Evolutionary conservation across 1,140 invertebrate genomes (phyloP), one percentile per base, ranked within the genome.

Genomic region (Callitettix versicolor): DNA sequence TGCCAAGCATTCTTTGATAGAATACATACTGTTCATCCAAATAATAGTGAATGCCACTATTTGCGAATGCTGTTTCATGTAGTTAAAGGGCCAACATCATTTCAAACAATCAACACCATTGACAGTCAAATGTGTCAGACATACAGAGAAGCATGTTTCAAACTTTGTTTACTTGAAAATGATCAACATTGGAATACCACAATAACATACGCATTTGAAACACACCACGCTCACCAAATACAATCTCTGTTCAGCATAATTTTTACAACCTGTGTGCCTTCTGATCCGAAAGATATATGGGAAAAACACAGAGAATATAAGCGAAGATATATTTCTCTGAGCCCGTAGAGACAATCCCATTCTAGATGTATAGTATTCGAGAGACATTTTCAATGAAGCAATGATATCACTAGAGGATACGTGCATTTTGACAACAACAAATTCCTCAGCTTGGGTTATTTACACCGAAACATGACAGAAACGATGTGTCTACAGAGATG

Each of bases 21-120:
- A 60, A 59, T 70, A 12, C 68, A 71, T 58, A 63, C 62, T 12
- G 55, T 72, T 46, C 63, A 67, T 62, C 66, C 67, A 36, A 67
- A 65, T 38, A 65, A 68, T 50, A 58, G 52, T 34, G 65, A 69
- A 62, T 67, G 64, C 48, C 72, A 60, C 63, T 66, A 66, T 65
- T 57, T 73, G 49, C 62, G 67, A 55, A 53, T 74, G 51, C 62
- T 73, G 53, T 64, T 74, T 61, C 46, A 64, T 60, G 53, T 67
- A 59, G 55, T 75, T 61, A 36, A 36, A 43, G 67, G 67, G 14
- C 58, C 67, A 12, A 64, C 41, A 3, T 57, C 36, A 15, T 68
- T 67, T 52, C 24, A 53, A 30, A 41, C 62, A 46, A 30, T 69
- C 1, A 51, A 55, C 55, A 68, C 60, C 26, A 54, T 65, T 48